These are phyloP conservation scores for Cotesia typhae DNA, from an alignment of 1,140 invertebrate species.

Conservation along the genomic window DNA sequence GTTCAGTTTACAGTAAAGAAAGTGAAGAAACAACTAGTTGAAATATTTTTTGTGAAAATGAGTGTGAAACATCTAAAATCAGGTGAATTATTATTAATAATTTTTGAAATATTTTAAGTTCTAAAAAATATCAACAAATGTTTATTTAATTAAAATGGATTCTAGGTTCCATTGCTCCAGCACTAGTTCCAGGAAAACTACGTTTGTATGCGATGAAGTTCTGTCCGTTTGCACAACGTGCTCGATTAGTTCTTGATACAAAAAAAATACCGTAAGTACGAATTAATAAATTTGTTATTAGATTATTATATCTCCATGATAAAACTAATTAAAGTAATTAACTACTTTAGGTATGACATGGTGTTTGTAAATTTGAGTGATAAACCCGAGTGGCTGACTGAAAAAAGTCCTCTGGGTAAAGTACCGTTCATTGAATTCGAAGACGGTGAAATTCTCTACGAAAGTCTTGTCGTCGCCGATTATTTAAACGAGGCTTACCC, in stretches of 20 bases:
- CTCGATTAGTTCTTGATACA: constrained; percentile 82
- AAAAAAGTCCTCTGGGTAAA: constrained; percentile 78
- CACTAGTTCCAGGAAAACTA: constrained; percentile 72
- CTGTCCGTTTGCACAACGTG: constrained; percentile 89
- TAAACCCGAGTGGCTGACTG: constrained; percentile 86
- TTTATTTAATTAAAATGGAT: constrained; percentile 14
- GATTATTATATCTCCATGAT: too few species aligned
- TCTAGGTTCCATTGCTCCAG: constrained; percentile 72
- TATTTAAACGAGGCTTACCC: constrained; percentile 86
- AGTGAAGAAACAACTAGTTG: too few species aligned
- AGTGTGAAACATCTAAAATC: constrained; percentile 9
- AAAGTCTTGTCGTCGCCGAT: constrained; percentile 84
- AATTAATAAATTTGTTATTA: neutral
- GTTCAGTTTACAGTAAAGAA: too few species aligned
- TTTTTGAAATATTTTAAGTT: neutral
- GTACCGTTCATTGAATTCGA: constrained; percentile 83
- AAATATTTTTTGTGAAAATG: neutral
- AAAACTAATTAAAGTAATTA: neutral
- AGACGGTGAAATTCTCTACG: constrained; percentile 75
- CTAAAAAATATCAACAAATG: neutral
- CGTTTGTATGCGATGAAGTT: constrained; percentile 89
- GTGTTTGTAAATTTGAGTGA: constrained; percentile 83
- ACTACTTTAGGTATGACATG: constrained; percentile 75
- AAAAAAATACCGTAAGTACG: constrained; percentile 82
- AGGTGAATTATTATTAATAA: constrained; percentile 3